Conservation (phyloP, 1,140 invertebrate species). For the Andrena cerasifolii region DNA sequence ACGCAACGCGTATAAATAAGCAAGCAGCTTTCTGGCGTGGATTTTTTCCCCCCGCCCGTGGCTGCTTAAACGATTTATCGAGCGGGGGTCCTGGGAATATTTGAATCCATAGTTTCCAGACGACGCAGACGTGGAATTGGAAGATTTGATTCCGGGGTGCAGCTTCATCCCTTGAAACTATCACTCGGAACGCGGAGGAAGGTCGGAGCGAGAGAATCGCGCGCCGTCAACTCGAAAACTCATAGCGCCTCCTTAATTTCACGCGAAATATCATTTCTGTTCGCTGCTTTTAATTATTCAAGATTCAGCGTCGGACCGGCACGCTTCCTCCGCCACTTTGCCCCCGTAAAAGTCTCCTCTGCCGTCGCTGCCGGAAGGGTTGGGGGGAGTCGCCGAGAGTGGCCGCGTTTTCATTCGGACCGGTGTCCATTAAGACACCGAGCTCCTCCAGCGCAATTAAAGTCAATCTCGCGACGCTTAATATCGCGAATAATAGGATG, state of each 20-base stretch:
- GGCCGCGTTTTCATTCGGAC: not conserved
- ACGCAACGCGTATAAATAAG: conserved; percentile 56
- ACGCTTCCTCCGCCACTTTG: not conserved
- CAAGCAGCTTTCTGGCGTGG: not conserved
- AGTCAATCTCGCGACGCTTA: conserved; percentile 24
- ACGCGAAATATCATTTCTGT: not conserved
- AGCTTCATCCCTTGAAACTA: too few species aligned
- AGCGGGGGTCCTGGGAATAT: not conserved
- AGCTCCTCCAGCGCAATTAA: conserved; percentile 18
- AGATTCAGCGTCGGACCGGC: not conserved
- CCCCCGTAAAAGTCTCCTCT: not conserved
- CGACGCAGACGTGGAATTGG: too few species aligned
- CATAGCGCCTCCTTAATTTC: not conserved
- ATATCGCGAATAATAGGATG: conserved; percentile 37
- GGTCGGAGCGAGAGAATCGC: too few species aligned
- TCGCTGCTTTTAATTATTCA: not conserved
- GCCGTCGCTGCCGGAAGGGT: not conserved
- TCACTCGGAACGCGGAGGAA: too few species aligned
- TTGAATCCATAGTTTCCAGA: too few species aligned
- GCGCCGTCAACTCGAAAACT: too few species aligned
- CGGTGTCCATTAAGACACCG: conserved; percentile 21
- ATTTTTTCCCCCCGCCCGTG: not conserved
- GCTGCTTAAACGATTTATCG: not conserved
- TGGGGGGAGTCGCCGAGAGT: not conserved
- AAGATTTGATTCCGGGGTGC: too few species aligned